Percentiles rank a stretch among this genome's conserved stretches.
Conservation (phyloP, 2,113 vertebrate species). For the Naja naja region DNA sequence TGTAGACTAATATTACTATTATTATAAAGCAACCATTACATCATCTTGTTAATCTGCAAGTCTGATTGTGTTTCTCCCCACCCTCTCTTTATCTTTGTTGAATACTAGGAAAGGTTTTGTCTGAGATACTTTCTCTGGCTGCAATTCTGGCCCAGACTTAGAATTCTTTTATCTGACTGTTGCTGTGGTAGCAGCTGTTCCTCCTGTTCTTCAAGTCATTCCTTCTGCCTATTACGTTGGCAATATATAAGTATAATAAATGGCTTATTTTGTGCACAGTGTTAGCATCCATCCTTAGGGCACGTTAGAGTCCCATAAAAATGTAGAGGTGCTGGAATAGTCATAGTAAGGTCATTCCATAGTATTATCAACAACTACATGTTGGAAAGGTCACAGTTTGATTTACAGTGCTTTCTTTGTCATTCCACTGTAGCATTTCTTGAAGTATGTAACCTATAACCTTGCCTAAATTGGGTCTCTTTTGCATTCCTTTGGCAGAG, state of each 20-base stretch:
- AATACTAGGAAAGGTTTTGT: background rate
- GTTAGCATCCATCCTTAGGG: background rate
- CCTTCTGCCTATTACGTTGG: background rate
- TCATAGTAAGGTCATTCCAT: background rate
- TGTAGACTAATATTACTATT: background rate
- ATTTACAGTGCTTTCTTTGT: background rate
- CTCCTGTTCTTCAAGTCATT: background rate
- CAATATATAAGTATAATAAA: background rate
- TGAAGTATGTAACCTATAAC: background rate
- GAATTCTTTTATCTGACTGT: background rate
- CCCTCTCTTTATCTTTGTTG: background rate
- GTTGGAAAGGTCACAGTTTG: background rate
- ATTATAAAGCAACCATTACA: background rate
- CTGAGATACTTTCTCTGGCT: background rate
- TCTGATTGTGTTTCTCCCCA: background rate
- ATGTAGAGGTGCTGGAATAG: background rate
- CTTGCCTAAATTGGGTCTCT: background rate
- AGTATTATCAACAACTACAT: background rate
- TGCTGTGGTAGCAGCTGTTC: background rate
- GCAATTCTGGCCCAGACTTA: background rate
- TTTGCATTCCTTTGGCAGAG: background rate
- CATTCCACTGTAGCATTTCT: background rate
- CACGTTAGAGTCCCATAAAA: background rate
- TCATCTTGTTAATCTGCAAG: background rate
- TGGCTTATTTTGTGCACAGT: background rate